Evolutionary conservation across 1,140 invertebrate genomes (phyloP).

Genomic region (Calliphora vicina): DNA sequence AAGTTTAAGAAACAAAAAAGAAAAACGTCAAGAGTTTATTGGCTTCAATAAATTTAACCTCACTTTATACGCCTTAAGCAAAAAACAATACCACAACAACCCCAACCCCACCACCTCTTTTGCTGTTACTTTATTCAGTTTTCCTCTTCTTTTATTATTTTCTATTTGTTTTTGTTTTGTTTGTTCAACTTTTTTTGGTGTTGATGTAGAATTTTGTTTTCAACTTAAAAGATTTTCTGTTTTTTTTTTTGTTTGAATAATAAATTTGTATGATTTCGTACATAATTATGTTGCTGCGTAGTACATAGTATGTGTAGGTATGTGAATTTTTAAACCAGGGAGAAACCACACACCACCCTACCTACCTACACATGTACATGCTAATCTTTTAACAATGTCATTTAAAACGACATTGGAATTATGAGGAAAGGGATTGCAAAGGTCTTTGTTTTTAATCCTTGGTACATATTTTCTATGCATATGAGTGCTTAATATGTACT

Average conservation of each 20-base stretch:
- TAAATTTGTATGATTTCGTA: conserved; percentile 13
- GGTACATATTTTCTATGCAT: neutral
- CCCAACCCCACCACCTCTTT: neutral
- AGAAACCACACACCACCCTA: neutral
- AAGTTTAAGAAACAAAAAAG: neutral
- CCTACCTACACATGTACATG: too few species aligned
- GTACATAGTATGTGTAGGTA: neutral
- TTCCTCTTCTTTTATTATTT: neutral
- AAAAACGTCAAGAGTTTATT: conserved; percentile 34
- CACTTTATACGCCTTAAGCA: neutral
- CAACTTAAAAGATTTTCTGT: neutral
- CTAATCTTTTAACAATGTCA: neutral
- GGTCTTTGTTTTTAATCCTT: neutral
- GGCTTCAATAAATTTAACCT: conserved; percentile 9
- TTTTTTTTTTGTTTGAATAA: neutral
- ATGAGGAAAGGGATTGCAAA: neutral
- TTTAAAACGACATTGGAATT: neutral
- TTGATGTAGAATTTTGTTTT: neutral
- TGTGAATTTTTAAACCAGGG: too few species aligned
- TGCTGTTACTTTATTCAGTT: neutral
- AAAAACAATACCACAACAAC: neutral
- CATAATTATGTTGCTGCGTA: neutral
- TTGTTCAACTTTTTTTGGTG: neutral
- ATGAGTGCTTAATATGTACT: neutral
- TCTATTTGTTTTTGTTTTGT: neutral